Base-by-base conservation (phyloP, 1,140 invertebrate species). In the Leptinotarsa texana region DNA sequence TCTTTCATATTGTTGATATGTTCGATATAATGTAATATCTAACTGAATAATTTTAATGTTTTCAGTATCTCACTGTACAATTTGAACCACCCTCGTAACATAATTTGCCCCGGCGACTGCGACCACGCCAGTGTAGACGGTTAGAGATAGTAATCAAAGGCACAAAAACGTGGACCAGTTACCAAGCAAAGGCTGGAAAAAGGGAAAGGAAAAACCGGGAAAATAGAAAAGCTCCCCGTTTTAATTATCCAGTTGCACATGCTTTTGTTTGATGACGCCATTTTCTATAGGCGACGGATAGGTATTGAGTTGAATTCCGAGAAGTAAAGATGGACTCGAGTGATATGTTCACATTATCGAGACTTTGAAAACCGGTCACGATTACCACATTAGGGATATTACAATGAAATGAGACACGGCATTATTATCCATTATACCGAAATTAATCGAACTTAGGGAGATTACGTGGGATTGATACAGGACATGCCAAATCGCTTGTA, bases 221-320 rank as follows among this genome's bases (percentile, higher is more conserved):
- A 70, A 70, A 61, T 70, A 70, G 49, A 70, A 70, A 70, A 70
- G 69, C 69, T 22, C 69, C 69, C 51, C 69, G 51, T 70, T 70
- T 70, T 70, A 70, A 70, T 70, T 70, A 70, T 70, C 69, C 69
- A 70, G 51, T 70, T 51, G 48, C 49, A 70, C 69, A 70, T 70
- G 69, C 69, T 70, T 70, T 70, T 70, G 69, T 70, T 61, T 70
- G 69, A 70, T 70, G 69, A 70, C 69, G 69, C 47, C 69, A 70
- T 70, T 70, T 70, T 70, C 69, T 70, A 70, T 61, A 48, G 51
- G 3, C 13, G 24, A 4, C 27, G 42, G 17, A 18, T 13, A 27
- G n/a, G 17, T 42, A 18, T 70, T 51, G 15, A 21, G 17, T 15
- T 15, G 27, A 65, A 24, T 65, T 33, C 63, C 27, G 21, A 33